Conservation (phyloP, 2,113 vertebrate genomes). For the Aleadryas rufinucha region DNA sequence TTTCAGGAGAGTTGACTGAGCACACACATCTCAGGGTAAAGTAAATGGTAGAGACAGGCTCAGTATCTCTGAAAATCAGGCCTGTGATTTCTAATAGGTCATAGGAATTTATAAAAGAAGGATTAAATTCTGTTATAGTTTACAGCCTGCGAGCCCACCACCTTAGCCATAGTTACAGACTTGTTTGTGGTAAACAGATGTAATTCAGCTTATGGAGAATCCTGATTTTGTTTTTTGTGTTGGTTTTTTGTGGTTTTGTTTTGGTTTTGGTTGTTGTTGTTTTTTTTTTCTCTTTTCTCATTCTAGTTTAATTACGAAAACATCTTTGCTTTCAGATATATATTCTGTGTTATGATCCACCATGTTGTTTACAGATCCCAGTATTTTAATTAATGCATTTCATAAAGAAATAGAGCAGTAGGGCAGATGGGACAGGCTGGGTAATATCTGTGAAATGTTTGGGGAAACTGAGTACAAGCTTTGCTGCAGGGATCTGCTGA, state of each 20-base stretch:
- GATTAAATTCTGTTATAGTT: not conserved
- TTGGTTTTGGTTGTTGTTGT: no score
- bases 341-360: not conserved
- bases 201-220: not conserved
- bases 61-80: not conserved
- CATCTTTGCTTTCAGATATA: not conserved
- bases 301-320: not conserved
- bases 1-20: not conserved
- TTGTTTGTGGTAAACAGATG: not conserved
- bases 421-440: not conserved
- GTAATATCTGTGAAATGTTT: not conserved
- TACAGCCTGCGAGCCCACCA: not conserved
- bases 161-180: not conserved
- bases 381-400: not conserved
- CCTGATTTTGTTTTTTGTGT: fast-evolving
- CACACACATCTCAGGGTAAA: not conserved
- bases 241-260: not conserved
- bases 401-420: not conserved
- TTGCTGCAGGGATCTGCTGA: not conserved
- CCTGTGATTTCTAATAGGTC: not conserved
- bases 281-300: not conserved
- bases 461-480: not conserved
- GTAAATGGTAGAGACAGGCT: not conserved
- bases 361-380: not conserved
- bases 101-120: not conserved